Evolutionary conservation across 2,797 vertebrate species (phyloP).

Genomic region (Notolabrus celidotus): DNA sequence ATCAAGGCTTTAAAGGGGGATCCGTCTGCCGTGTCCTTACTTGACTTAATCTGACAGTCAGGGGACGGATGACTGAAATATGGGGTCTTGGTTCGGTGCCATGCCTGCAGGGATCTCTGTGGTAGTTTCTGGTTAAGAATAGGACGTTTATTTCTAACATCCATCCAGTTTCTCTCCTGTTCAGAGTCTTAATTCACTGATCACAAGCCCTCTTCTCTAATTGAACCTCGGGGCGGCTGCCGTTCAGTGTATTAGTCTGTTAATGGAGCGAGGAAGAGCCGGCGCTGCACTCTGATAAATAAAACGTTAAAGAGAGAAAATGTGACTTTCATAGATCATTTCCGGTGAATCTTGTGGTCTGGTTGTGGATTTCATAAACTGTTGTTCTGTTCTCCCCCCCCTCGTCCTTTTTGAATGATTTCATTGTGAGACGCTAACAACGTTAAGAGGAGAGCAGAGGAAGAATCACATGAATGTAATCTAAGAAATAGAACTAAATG

Average conservation of each 20-base stretch:
- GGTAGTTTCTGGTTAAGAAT: neutral
- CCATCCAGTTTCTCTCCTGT: neutral
- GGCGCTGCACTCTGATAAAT: neutral
- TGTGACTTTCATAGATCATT: conserved; percentile 42
- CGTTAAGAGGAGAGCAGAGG: conserved; percentile 28
- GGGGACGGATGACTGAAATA: neutral
- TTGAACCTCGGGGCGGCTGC: conserved; percentile 20
- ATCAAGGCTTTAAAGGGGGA: neutral
- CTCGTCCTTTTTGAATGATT: conserved; percentile 27
- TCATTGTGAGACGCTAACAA: conserved; percentile 14
- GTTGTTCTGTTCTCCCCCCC: conserved; percentile 22
- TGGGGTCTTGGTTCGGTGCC: neutral
- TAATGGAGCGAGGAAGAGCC: neutral
- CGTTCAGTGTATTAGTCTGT: conserved; percentile 5
- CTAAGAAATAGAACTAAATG: neutral
- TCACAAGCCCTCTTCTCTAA: conserved; percentile 39
- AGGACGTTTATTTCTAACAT: neutral
- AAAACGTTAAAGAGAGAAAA: conserved; percentile 22
- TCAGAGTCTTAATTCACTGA: neutral
- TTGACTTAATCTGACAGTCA: neutral
- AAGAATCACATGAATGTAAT: conserved; percentile 23
- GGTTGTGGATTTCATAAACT: conserved; percentile 8
- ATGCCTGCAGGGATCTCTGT: neutral
- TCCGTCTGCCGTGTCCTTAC: neutral
- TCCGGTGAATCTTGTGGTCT: conserved; percentile 17